Percentiles rank a stretch among this genome's conserved stretches.
Evolutionary conservation across 2,888 invertebrate genomes (phyloP).

Genomic region (Clitarchus hookeri): DNA sequence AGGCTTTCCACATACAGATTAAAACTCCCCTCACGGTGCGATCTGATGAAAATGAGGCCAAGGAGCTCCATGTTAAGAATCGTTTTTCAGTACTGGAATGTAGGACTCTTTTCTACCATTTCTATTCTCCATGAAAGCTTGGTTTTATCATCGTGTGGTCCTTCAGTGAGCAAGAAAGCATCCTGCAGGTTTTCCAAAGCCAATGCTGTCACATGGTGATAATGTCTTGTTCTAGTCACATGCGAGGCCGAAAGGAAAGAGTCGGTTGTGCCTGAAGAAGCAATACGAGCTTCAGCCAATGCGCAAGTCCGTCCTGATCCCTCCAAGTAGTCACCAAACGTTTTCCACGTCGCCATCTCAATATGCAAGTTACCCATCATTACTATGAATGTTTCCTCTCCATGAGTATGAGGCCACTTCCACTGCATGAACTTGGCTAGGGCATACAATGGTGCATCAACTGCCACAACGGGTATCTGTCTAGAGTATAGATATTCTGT

Average conservation of each 20-base stretch:
- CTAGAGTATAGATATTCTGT: too few species aligned
- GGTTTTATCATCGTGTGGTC: slow-evolving; percentile 19
- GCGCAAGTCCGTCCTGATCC: slow-evolving; percentile 5
- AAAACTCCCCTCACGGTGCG: too few species aligned
- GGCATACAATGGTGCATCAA: too few species aligned
- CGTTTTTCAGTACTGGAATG: not conserved
- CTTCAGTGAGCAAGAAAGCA: not conserved
- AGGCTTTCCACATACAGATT: too few species aligned
- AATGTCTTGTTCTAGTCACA: not conserved
- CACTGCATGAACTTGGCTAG: too few species aligned
- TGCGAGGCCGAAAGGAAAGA: slow-evolving; percentile 12
- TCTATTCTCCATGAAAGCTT: not conserved
- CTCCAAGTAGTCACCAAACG: too few species aligned
- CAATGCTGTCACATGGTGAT: not conserved
- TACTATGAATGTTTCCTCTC: too few species aligned
- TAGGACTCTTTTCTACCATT: slow-evolving; percentile 5
- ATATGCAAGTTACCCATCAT: too few species aligned
- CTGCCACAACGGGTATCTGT: too few species aligned
- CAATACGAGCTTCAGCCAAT: slow-evolving; percentile 12
- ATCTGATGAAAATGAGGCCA: too few species aligned
- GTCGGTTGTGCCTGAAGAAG: not conserved
- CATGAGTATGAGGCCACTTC: too few species aligned
- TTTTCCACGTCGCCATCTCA: too few species aligned
- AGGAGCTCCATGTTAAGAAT: not conserved
- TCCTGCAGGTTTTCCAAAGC: not conserved